Evolutionary conservation across 2,113 vertebrate genomes (phyloP).

Genomic region (Motacilla alba): DNA sequence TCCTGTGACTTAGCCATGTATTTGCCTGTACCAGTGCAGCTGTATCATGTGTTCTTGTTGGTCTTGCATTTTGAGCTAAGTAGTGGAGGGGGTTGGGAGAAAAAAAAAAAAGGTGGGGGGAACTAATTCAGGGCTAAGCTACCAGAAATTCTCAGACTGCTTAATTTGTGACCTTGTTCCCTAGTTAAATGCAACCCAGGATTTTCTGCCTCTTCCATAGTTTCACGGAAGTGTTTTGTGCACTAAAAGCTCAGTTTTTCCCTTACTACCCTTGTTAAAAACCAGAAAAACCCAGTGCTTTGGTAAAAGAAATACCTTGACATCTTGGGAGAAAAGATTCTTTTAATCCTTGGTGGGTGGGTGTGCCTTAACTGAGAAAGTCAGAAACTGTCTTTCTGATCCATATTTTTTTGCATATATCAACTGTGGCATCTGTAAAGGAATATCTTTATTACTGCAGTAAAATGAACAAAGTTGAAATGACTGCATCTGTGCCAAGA

Average conservation of each 20-base stretch:
- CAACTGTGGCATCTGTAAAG: not conserved
- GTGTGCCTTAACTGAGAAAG: not conserved
- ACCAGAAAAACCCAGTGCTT: not conserved
- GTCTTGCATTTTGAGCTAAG: not conserved
- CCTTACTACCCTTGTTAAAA: not conserved
- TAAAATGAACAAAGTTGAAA: not conserved
- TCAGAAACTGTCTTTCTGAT: not conserved
- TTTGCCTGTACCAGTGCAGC: not conserved
- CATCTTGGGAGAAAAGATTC: not conserved
- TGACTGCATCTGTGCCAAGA: not conserved
- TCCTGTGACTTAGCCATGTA: conserved; percentile 20
- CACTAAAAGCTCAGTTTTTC: not conserved
- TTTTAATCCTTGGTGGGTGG: not conserved
- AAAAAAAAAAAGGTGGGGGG: not conserved
- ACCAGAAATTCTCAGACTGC: conserved; percentile 43
- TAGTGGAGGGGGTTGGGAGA: not conserved
- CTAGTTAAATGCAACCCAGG: not conserved
- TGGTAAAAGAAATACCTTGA: not conserved
- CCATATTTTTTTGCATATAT: not conserved
- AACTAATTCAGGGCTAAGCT: not conserved
- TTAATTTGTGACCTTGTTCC: conserved; percentile 16
- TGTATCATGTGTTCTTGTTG: conserved; percentile 19
- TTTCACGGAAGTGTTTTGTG: not conserved
- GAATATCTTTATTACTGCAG: not conserved
- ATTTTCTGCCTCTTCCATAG: not conserved